Evolutionary conservation across 2,888 invertebrate species (phyloP), one percentile per base, ranked within the genome.

Genomic region (Sinotaia quadrata): DNA sequence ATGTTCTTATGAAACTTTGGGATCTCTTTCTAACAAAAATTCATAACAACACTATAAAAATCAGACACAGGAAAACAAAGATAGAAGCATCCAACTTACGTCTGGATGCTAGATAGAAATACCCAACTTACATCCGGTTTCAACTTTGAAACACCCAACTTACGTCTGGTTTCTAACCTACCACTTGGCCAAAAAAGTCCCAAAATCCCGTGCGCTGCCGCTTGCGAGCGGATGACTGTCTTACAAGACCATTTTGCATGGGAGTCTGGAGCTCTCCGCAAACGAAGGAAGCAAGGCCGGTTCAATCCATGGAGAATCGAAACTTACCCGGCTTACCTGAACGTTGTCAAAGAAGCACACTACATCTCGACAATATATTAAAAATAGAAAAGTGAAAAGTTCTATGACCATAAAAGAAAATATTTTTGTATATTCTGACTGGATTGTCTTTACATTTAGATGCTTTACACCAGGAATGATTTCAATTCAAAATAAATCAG

Each of bases 291-390:
- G 47, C 21, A n/a, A n/a, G 8, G 47, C 10, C 24, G 47, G 12
- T 41, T 47, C 47, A 24, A 47, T 67, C 67, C 67, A 57, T 37
- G 37, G 24, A 47, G 47, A 24, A 41, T 52, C 51, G 57, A 31
- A 51, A 67, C 67, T 67, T 60, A 67, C 67, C 67, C 60, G 67
- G 67, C 67, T 67, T 60, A 67, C 67, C 67, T 60, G 67, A 60
- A 60, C 67, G 59, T 52, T 37, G 59, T 37, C 31, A 10, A 41
- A 60, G 58, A 59, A 60, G 44, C 37, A n/a, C 52, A 33, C 49
- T 67, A 54, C 59, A 41, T 31, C 65, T 65, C 65, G 10, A n/a
- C 8, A n/a, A n/a, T n/a, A n/a, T n/a, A n/a, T n/a, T n/a, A n/a
- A n/a, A n/a, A n/a, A n/a, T n/a, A n/a, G n/a, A n/a, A n/a, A n/a